phyloP scores from a whole-genome alignment of 2,797 vertebrate species.

The Esox masquinongy region DNA sequence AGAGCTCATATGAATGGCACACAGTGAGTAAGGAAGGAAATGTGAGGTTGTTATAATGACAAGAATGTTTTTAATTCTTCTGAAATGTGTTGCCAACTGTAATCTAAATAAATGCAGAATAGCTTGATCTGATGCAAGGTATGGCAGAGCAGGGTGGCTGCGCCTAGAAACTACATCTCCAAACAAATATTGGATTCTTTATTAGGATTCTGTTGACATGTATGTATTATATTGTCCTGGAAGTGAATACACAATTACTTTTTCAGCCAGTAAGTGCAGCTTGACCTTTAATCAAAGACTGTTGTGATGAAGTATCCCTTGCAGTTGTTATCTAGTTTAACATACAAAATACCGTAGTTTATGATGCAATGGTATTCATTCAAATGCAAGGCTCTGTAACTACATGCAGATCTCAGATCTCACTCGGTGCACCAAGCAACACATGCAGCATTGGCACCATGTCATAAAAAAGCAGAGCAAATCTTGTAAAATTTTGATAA shows the following conservation, averaged over 20 bases:
- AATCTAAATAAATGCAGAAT: constrained; percentile 15
- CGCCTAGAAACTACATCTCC: not conserved
- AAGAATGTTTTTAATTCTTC: constrained; percentile 9
- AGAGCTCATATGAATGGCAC: constrained; percentile 28
- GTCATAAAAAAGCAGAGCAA: not conserved
- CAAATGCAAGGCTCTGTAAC: constrained; percentile 48
- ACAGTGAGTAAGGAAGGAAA: constrained; percentile 19
- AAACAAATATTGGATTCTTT: not conserved
- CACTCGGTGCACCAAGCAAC: constrained; percentile 62
- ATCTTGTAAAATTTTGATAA: not conserved
- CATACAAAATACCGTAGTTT: constrained; percentile 17
- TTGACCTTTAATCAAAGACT: constrained; percentile 14
- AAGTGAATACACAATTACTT: not conserved
- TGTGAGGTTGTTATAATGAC: constrained; percentile 16
- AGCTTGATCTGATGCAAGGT: constrained; percentile 3
- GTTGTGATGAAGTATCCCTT: constrained; percentile 29
- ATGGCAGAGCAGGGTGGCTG: not conserved
- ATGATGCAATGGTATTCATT: constrained; percentile 47
- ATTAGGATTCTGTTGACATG: not conserved
- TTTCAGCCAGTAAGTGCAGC: constrained; percentile 26
- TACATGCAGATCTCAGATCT: constrained; percentile 58
- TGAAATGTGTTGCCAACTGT: not conserved
- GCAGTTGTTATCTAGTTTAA: constrained; percentile 29
- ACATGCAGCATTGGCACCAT: constrained; percentile 62
- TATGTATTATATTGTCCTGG: not conserved